These are phyloP conservation scores for Mastacembelus armatus DNA, from an alignment of 2,797 vertebrate species.

Conservation along the genomic window DNA sequence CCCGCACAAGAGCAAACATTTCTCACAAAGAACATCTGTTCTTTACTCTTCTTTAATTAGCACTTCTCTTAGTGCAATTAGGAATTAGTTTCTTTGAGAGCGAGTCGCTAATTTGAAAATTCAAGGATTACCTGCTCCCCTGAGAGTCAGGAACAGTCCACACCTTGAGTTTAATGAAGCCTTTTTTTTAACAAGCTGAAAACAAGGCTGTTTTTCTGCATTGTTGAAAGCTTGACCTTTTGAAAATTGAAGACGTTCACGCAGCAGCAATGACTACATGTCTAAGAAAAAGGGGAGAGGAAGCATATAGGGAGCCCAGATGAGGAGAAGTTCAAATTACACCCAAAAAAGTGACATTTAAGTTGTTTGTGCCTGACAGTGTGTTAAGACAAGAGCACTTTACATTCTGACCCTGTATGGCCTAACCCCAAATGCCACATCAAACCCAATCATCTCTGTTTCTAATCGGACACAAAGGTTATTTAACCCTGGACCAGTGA, in stretches of 20 bases:
- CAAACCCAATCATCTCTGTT: too few relatives aligned
- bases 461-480: too few relatives aligned
- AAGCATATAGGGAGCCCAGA: neutral
- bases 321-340: neutral
- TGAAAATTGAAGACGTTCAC: slow-evolving; percentile 34
- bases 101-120: neutral
- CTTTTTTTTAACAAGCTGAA: slow-evolving; percentile 17
- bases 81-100: slow-evolving; percentile 5
- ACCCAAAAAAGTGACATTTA: neutral
- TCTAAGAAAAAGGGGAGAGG: neutral
- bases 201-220: slow-evolving; percentile 23
- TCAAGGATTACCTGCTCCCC: slow-evolving; percentile 6
- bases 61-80: slow-evolving; percentile 10
- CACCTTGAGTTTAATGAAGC: slow-evolving; percentile 17
- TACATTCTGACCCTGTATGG: neutral
- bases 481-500: too few relatives aligned
- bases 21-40: neutral
- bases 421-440: too few relatives aligned
- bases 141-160: neutral
- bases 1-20: neutral
- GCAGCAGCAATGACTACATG: slow-evolving; percentile 4
- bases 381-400: neutral
- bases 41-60: slow-evolving; percentile 12
- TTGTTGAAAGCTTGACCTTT: slow-evolving; percentile 58
- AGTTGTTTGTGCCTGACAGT: neutral